Evolutionary conservation across 2,797 vertebrate species (phyloP), one percentile per base, ranked within the genome.

Genomic region (Propithecus deckenii): DNA sequence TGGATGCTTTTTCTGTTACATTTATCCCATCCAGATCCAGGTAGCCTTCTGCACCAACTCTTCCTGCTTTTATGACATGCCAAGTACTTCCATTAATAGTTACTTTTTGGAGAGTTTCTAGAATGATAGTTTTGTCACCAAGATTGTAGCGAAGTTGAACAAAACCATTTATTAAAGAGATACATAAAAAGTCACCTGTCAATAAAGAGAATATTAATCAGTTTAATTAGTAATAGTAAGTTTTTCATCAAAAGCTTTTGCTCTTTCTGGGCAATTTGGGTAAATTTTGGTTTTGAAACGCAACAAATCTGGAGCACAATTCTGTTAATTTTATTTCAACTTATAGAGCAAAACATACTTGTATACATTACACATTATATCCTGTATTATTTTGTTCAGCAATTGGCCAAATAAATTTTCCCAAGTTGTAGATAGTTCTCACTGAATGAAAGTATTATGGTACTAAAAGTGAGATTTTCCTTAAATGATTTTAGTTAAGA

Each of bases 121-220:
- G 98, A 93, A 98, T 46, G 55, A 99, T 83, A 30, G 98, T 98
- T 94, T 96, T 98, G 23, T 99, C 99, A 43, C 99, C 99, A 0
- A 99, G 99, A 89, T 99, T 99, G 98, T 99, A 99, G 89, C 99
- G 98, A 94, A 99, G 97, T 97, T 99, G 99, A 91, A 99, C 97
- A 92, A 98, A 99, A 50, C 99, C 98, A 0, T 98, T 99, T 20
- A 97, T 98, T 98, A 99, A 96, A 30, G 99, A 99, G 81, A 99
- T 84, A 83, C 99, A 99, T 90, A 99, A 94, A 97, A 99, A 99
- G 96, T 99, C 99, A 95, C 99, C 99, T 99, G 98, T 96, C 43
- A 96, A 93, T 94, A 63, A 76, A 14, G n/a, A 93, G 71, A 17
- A 41, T 59, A 91, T 52, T 0, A 63, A 15, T 63, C 86, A 61